Conservation (phyloP, 2,113 vertebrate species). For the Poicephalus meyeri region DNA sequence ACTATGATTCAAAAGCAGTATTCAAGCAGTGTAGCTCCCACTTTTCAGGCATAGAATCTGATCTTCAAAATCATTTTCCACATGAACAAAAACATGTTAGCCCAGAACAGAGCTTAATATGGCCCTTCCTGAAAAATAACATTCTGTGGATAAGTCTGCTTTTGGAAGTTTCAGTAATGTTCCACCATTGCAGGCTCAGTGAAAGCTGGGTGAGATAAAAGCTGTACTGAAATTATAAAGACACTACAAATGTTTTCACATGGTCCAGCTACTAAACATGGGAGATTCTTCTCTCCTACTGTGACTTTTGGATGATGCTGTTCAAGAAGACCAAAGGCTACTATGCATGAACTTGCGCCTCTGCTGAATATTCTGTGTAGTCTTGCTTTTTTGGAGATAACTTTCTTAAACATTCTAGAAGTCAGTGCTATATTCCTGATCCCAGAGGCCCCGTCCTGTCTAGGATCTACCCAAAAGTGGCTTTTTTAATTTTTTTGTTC, state of each 20-base stretch:
- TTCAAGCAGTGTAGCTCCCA: neutral
- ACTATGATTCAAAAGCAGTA: neutral
- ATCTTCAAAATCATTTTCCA: neutral
- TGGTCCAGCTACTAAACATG: neutral
- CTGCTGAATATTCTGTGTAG: neutral
- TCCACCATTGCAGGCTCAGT: neutral
- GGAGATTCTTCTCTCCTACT: neutral
- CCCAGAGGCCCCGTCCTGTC: neutral
- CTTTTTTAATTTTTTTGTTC: neutral
- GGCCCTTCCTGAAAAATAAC: neutral
- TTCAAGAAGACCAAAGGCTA: neutral
- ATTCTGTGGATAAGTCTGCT: neutral
- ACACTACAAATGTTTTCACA: neutral
- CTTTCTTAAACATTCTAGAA: neutral
- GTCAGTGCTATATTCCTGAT: neutral
- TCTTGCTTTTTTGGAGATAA: neutral
- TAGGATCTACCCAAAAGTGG: rapidly evolving
- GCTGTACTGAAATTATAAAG: neutral
- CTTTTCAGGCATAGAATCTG: neutral
- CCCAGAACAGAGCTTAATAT: neutral
- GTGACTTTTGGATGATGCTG: neutral
- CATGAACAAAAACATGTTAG: neutral
- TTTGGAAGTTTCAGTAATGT: neutral
- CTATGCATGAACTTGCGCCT: neutral
- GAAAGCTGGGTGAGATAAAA: neutral